Evolutionary conservation across 2,113 vertebrate genomes (phyloP), one percentile per base, ranked within the genome.

Genomic region (Alectura lathami): DNA sequence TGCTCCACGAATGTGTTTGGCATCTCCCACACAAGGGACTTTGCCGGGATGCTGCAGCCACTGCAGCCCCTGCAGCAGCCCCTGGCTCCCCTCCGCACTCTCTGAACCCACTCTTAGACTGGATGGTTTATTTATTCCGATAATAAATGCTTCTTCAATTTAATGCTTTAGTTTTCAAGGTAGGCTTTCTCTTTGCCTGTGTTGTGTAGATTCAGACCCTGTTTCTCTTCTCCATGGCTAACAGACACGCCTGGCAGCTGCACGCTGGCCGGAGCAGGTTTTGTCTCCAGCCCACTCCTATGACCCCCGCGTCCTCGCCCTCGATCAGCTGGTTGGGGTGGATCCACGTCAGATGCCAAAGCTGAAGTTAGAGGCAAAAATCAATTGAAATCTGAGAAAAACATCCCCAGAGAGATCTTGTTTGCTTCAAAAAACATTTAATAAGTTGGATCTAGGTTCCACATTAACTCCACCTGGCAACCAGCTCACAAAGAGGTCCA

Each of bases 1-100:
- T 24, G 62, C 51, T 54, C 86, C 93, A 64, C 40, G 91, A 88
- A 94, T 26, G 57, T 76, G 91, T 76, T 86, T 95, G 86, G 96
- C 95, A 57, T 80, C 57, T 70, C 15, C 15, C 45, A 40, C 75
- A 9, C 40, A 27, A 69, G 69, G 76, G 88, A 27, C 87, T 88
- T 94, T 82, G 72, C 82, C 87, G 67, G 78, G 83, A 84, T 69
- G 29, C 83, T 9, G 73, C 64, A 23, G 47, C 27, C 36, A 17
- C 76, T 13, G 8, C 51, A 64, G 95, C 91, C 91, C 73, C 14
- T 2, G 76, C n/a, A 26, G 72, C 5, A 23, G 77, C 80, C 56
- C n/a, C 54, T 17, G 0, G 32, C 57, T 72, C 85, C 70, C 64
- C 83, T 64, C 82, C 2, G 3, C 1, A 0, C 21, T 15, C n/a